Evolutionary conservation across 2,113 vertebrate genomes (phyloP), one percentile per base, ranked within the genome.

Genomic region (Nyctereutes procyonoides): DNA sequence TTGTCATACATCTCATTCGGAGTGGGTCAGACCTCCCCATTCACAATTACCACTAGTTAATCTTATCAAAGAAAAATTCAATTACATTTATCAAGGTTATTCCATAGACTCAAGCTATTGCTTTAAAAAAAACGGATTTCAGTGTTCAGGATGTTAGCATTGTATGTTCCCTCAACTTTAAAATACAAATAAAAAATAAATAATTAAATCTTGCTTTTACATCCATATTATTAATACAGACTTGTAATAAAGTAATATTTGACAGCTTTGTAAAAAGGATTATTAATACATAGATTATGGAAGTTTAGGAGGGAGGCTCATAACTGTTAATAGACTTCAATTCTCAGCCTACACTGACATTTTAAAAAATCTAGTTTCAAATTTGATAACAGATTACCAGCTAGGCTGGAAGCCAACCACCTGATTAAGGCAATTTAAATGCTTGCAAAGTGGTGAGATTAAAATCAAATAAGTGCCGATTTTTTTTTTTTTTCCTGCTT

Each of bases 31-130:
- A 98, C 98, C 98, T 99, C 98, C 98, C 98, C 98, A 98, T 99
- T 99, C 98, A 99, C 99, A 99, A 99, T 99, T 99, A 99, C 99
- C 98, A 98, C 98, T 99, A 99, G 99, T 99, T 99, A 99, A 99
- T 99, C 99, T 99, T 99, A 99, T 99, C 99, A 99, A 98, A 99
- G 99, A 98, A 98, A 99, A 99, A 99, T 99, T 99, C 99, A 99
- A 99, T 99, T 99, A 99, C 99, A 99, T 99, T 99, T 99, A 99
- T 99, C 99, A 99, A 99, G 99, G 99, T 99, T 99, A 99, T 99
- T 99, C 99, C 98, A 99, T 98, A 98, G 99, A 98, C 98, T 98
- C 98, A 98, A 99, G 98, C 99, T 99, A 99, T 98, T 98, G 98
- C 98, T 98, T 98, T 38, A 43, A 43, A 43, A 98, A 98, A 71